These are phyloP conservation scores for Sinohyriopsis cumingii DNA, from an alignment of 2,888 invertebrate species.

Conservation along the genomic window DNA sequence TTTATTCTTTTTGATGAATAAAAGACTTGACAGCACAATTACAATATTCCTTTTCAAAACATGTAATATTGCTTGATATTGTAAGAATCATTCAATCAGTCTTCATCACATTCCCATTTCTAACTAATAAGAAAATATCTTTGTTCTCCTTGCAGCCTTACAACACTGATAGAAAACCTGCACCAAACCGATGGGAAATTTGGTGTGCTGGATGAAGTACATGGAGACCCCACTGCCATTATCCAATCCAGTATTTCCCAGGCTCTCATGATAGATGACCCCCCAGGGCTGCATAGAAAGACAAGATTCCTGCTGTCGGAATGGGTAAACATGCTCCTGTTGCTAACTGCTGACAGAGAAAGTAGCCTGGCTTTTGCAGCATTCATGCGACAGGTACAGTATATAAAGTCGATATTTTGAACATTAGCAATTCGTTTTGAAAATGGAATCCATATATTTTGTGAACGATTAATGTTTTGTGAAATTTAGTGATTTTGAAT, in stretches of 20 bases:
- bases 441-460: no score
- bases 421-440: no score
- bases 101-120: no score
- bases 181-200: slow-evolving; percentile 73
- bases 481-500: not conserved
- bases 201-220: slow-evolving; percentile 80
- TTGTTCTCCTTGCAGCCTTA: slow-evolving; percentile 73
- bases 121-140: no score
- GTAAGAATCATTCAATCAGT: no score
- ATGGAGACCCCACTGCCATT: slow-evolving; percentile 78
- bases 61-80: no score
- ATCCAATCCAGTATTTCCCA: slow-evolving; percentile 92
- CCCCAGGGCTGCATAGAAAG: slow-evolving; percentile 93
- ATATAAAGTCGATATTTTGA: not conserved
- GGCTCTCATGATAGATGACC: slow-evolving; percentile 92
- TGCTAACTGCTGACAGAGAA: slow-evolving; percentile 75
- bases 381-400: slow-evolving; percentile 85
- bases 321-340: slow-evolving; percentile 93
- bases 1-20: no score
- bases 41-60: no score
- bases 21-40: no score
- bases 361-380: slow-evolving; percentile 88
- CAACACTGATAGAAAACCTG: slow-evolving; percentile 86
- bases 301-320: slow-evolving; percentile 94
- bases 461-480: no score